Evolutionary conservation across 2,888 invertebrate genomes (phyloP).

Genomic region (Teleogryllus oceanicus): DNA sequence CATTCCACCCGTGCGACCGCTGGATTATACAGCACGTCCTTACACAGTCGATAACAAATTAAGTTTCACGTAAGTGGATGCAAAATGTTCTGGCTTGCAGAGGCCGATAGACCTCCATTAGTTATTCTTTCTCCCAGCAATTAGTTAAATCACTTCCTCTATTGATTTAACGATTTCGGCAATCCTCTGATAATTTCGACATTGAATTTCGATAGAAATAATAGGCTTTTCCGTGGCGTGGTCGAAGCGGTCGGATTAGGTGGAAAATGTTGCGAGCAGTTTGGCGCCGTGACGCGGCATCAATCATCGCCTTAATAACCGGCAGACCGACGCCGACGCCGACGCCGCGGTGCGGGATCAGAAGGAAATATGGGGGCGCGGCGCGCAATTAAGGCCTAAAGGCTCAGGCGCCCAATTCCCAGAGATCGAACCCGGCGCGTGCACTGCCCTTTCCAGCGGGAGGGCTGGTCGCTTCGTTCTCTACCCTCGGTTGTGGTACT

Average conservation of each 20-base stretch:
- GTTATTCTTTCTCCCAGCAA: constrained; percentile 1
- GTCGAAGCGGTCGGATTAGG: neutral
- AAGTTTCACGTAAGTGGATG: neutral
- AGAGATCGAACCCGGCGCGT: neutral
- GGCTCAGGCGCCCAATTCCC: neutral
- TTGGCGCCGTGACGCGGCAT: neutral
- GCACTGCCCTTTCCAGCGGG: neutral
- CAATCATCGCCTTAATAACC: constrained; percentile 18
- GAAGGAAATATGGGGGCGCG: neutral
- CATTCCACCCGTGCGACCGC: no score
- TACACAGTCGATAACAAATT: neutral
- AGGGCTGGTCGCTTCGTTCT: no score
- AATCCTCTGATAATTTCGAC: neutral
- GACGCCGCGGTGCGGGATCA: neutral
- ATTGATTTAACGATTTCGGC: constrained; percentile 5
- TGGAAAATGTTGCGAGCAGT: neutral
- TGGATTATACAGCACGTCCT: no score
- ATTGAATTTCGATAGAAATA: constrained; percentile 18
- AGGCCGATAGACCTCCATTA: neutral
- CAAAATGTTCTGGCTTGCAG: neutral
- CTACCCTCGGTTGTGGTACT: no score
- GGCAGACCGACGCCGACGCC: neutral
- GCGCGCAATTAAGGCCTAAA: neutral
- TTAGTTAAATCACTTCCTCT: constrained; percentile 11
- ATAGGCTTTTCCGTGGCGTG: neutral